Conservation (phyloP, 1,140 invertebrate genomes). For the Drosophila santomea region DNA sequence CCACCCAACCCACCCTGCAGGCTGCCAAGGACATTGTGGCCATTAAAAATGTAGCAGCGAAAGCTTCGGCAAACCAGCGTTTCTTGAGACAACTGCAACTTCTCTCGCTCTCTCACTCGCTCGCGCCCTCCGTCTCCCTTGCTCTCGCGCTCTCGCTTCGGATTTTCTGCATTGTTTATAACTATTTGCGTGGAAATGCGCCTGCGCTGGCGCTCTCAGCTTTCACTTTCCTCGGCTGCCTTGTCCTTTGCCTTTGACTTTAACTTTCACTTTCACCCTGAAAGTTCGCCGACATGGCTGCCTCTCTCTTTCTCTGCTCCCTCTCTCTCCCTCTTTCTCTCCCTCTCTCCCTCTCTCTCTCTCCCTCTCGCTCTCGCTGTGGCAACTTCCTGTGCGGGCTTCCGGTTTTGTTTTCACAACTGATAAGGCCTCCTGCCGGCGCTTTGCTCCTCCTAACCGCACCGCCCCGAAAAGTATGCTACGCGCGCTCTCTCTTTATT, state of each 20-base stretch:
- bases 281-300: conserved; percentile 71
- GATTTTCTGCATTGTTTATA: conserved; percentile 55
- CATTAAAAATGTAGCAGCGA: conserved; percentile 75
- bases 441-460: conserved; percentile 8
- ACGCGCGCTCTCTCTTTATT: conserved; percentile 32
- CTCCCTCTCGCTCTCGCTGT: conserved; percentile 36
- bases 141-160: not conserved
- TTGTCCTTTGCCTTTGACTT: conserved; percentile 61
- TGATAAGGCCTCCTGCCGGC: conserved; percentile 77
- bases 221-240: conserved; percentile 73
- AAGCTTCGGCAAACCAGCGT: conserved; percentile 42
- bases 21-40: conserved; percentile 81
- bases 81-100: conserved; percentile 73
- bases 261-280: conserved; percentile 75
- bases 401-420: conserved; percentile 83
- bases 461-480: conserved; percentile 67
- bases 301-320: conserved; percentile 11
- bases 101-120: conserved; percentile 16
- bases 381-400: conserved; percentile 76
- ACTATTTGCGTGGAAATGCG: conserved; percentile 45
- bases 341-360: conserved; percentile 1
- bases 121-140: conserved; percentile 2
- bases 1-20: conserved; percentile 48
- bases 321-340: conserved; percentile 32
- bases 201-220: conserved; percentile 47